Conservation (phyloP, 2,797 vertebrate genomes). For the Garrulus glandarius region DNA sequence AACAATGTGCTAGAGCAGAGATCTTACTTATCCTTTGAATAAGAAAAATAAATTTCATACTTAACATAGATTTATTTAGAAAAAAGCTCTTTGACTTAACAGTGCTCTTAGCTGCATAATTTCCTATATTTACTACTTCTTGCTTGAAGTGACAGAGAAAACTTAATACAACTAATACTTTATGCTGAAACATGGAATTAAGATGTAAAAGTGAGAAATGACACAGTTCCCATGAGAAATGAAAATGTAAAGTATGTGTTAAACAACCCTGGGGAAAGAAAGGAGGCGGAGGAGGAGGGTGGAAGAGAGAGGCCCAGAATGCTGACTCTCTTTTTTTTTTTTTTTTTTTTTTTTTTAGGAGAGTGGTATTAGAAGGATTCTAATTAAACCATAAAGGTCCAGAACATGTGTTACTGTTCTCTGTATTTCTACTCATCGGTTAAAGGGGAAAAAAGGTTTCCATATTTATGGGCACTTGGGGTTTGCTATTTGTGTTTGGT, state of each 20-base stretch:
- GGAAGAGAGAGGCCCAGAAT: background rate
- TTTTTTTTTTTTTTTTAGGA: background rate
- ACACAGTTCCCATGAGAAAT: conserved; percentile 39
- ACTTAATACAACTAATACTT: conserved; percentile 23
- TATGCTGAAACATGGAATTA: conserved; percentile 41
- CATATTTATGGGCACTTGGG: background rate
- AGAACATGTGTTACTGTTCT: background rate
- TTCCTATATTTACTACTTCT: background rate
- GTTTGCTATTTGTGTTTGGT: background rate
- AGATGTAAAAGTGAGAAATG: conserved; percentile 5
- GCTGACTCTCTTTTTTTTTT: background rate
- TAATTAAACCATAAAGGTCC: background rate
- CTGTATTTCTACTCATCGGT: background rate
- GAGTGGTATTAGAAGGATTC: background rate
- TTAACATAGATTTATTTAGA: background rate
- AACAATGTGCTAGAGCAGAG: background rate
- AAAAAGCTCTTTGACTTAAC: background rate
- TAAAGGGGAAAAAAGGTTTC: background rate
- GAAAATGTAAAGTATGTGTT: conserved; percentile 45
- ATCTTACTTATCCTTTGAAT: background rate
- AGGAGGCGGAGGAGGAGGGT: background rate
- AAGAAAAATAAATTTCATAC: background rate
- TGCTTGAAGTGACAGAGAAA: conserved; percentile 20
- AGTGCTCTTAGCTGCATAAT: background rate
- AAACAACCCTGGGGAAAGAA: conserved; percentile 21